Evolutionary conservation across 2,797 vertebrate species (phyloP), one percentile per base, ranked within the genome.

Genomic region (Dipus sagitta): DNA sequence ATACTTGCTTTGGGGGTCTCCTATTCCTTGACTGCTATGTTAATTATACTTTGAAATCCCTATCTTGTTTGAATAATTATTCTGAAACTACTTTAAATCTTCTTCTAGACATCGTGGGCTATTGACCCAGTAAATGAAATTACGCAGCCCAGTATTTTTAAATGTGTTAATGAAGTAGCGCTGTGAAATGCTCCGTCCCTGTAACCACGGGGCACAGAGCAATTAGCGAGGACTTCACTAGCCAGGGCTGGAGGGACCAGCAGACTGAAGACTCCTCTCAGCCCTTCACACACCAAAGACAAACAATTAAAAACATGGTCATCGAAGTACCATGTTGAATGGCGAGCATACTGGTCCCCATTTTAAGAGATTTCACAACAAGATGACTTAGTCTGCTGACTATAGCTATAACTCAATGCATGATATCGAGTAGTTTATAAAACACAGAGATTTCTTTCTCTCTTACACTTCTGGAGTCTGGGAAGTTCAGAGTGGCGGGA

Each of bases 11-110:
- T 88, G 85, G 70, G 47, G 86, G 52, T 77, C 32, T 88, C 68
- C 76, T 68, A 75, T 87, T 89, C 82, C 70, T 89, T 93, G 82
- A 79, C 47, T 86, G 90, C 92, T 90, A 62, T 72, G 76, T 88
- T 93, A 95, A 96, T 97, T 96, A 93, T 62, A 90, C 72, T 94
- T 88, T 92, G 78, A 95, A 96, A 96, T 92, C 42, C 78, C 7
- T 95, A 96, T 93, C 93, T 96, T 91, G 58, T 96, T 93, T 94
- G 90, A 96, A 88, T 93, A 96, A 94, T 96, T 96, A 96, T 94
- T 95, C 95, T 96, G 68, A 96, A 96, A 92, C 78, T 93, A 90
- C 64, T 93, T 95, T 90, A 94, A 97, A 96, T 94, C 86, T 92
- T 90, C 74, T 90, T 83, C 86, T 67, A 94, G 94, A 95, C 90